Evolutionary conservation across 2,888 invertebrate genomes (phyloP), one percentile per base, ranked within the genome.

Genomic region (Sericinus montela): DNA sequence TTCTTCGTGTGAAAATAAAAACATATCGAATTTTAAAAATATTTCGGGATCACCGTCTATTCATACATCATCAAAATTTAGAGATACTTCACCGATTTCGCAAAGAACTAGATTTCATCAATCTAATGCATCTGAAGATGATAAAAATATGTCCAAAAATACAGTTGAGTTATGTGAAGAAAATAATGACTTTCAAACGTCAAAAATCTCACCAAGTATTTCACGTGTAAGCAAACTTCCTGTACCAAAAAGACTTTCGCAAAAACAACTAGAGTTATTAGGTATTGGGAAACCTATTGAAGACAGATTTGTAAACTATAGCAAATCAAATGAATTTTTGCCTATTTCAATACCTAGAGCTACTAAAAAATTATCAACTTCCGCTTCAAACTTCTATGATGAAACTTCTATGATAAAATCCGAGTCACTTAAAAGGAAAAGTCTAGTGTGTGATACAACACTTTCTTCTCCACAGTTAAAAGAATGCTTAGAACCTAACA

Each of bases 251-350:
- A 44, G 39, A 3, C 34, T 34, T 13, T 28, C 16, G 5, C 48
- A 44, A 38, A 49, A 39, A 16, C 34, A 39, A 8, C 38, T 16
- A 16, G 39, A 44, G 19, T 29, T 44, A 39, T 34, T 39, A 11
- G 28, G 13, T 5, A 28, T 19, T 19, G 34, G 39, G 11, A 32
- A 38, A 8, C 32, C 38, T 34, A 13, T 25, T 14, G 43, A 28
- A n/a, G 34, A 14, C 11, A 15, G 15, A n/a, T 35, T 25, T 9
- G 41, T 36, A 8, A 47, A 3, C 10, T 3, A 8, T 16, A 28
- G 13, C 28, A 46, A 39, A 28, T 25, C 34, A 34, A 32, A 34
- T 25, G 23, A 14, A 30, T 11, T 3, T n/a, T 29, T 16, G 14
- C 45, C 45, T 6, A 25, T 34, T 14, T 32, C 30, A 9, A 39